Percentiles rank a stretch among this genome's conserved stretches.
Evolutionary conservation across 2,113 vertebrate species (phyloP).

Genomic region (Chascanopsetta lugubris): DNA sequence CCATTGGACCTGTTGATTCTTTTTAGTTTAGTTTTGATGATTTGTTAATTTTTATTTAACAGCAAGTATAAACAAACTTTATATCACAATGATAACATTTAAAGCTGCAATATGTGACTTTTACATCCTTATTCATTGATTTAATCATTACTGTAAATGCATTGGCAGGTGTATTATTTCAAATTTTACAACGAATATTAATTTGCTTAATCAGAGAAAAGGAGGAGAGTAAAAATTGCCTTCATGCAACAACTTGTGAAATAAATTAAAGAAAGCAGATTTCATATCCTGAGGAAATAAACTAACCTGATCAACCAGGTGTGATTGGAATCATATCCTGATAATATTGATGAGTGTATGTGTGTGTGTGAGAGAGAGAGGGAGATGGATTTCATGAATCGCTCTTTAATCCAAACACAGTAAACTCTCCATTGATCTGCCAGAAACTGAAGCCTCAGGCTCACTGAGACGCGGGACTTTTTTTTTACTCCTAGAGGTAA

Average conservation of each 20-base stretch:
- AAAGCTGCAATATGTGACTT: too few species aligned
- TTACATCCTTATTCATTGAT: too few species aligned
- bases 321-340: too few species aligned
- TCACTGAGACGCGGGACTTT: slow-evolving; percentile 8
- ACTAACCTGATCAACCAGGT: too few species aligned
- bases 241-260: too few species aligned
- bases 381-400: too few species aligned
- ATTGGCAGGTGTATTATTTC: too few species aligned
- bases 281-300: too few species aligned
- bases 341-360: background rate
- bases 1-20: background rate
- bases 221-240: too few species aligned
- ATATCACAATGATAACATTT: too few species aligned
- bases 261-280: too few species aligned
- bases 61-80: background rate
- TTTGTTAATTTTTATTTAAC: background rate
- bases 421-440: slow-evolving; percentile 17
- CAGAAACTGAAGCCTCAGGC: slow-evolving; percentile 9
- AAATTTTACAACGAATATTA: background rate
- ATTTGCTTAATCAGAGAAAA: background rate
- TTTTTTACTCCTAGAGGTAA: slow-evolving; percentile 2
- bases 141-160: too few species aligned
- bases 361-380: background rate
- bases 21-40: background rate
- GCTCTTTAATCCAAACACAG: background rate